Evolutionary conservation across 2,113 vertebrate genomes (phyloP), one percentile per base, ranked within the genome.

Genomic region (Bubalus kerabau): DNA sequence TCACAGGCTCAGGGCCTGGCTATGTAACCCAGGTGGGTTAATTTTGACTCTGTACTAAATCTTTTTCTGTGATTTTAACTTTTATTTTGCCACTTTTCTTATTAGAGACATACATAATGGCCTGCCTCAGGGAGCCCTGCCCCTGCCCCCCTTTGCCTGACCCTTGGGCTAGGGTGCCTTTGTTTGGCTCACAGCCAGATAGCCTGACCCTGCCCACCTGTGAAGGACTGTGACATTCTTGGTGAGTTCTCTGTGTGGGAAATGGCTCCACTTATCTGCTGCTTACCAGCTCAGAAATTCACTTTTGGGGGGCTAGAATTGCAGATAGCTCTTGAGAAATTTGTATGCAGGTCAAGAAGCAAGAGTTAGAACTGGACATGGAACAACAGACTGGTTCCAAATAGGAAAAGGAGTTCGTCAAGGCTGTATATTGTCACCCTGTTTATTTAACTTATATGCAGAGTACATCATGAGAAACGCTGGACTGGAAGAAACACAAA

Each of bases 101-200:
- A 36, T 67, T 21, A 67, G 64, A 67, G n/a, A 4, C 64, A 67
- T 67, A 36, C n/a, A 67, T 36, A 36, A 67, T 67, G 64, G 64
- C 64, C n/a, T 36, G 64, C 64, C n/a, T 67, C 17, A 36, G 17
- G 64, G 64, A 67, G n/a, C n/a, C n/a, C 64, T 67, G n/a, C 17
- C 64, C 32, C 8, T 0, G 2, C 1, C 32, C 64, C 32, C n/a
- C 64, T 71, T n/a, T 0, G 0, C n/a, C n/a, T 71, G n/a, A 71
- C n/a, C 17, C n/a, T 71, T 71, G 64, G 64, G 64, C 1, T 36
- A 71, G 64, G n/a, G n/a, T 11, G 17, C 9, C 8, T 71, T 21
- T 67, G 32, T 67, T 36, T 71, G 64, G n/a, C n/a, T 71, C n/a
- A 36, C n/a, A 71, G 64, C 1, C 0, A 67, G 64, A 67, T 36